Base-by-base conservation (phyloP, 2,113 vertebrate genomes). In the Axis porcinus region DNA sequence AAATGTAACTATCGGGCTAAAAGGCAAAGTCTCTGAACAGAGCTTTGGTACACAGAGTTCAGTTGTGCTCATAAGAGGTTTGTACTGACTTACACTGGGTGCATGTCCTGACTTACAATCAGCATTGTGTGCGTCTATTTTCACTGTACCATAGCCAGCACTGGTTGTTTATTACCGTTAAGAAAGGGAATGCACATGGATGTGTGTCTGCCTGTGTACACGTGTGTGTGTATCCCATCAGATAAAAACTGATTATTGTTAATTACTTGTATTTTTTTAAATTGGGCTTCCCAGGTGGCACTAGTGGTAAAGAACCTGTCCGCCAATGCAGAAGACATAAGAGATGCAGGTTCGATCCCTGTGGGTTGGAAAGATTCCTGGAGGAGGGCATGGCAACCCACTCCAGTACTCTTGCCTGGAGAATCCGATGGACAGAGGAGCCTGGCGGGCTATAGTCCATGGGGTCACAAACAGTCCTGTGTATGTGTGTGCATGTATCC, bases 1-100 rank as follows among this genome's bases (percentile, higher is more conserved):
- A 90, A 94, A 83, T 87, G 8, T 81, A 92, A 95, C 94, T 96
- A 16, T 36, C 36, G 36, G 57, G 74, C 52, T 82, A 81, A 96
- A 92, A 58, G 6, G 25, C 93, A 93, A 92, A 87, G 90, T 10
- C 45, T n/a, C 52, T 47, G 15, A 55, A 52, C 89, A 96, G 87
- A 82, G 82, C 54, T 94, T 76, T 58, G 79, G 57, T 74, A 86
- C 25, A 14, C 30, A 81, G 12, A 67, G 36, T 87, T 40, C 45
- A 7, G 0, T 1, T 36, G 45, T 28, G 54, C 12, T 83, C 33
- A 10, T 13, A 93, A 86, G 70, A 2, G 8, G n/a, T 50, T 1
- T 36, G 16, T 21, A 5, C n/a, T 36, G 50, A 43, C 76, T 84
- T 50, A 58, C 21, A 79, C 5, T 12, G 10, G 5, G 6, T 10